phyloP scores from a whole-genome alignment of 2,797 vertebrate species.

The Uromys caudimaculatus region DNA sequence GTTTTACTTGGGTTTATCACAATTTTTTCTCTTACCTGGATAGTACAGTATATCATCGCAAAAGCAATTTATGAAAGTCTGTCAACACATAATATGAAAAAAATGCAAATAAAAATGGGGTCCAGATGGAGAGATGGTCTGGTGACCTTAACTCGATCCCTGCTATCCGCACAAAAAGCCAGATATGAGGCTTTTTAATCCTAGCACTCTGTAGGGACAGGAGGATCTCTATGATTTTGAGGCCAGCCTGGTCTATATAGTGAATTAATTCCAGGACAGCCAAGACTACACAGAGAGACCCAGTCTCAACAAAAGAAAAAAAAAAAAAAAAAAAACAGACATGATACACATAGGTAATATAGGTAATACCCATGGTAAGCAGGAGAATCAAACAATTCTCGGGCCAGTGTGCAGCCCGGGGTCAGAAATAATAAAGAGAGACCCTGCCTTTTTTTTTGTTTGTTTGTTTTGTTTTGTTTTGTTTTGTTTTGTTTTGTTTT shows the following conservation, averaged over 20 bases:
- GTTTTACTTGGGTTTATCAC: conserved; percentile 50
- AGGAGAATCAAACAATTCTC: not conserved
- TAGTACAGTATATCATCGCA: not conserved
- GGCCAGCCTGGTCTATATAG: not conserved
- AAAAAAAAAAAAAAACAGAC: not conserved
- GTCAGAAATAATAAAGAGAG: not conserved
- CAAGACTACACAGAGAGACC: not conserved
- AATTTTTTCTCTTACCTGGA: not conserved
- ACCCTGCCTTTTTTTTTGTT: not conserved
- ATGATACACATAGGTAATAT: not conserved
- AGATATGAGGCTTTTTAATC: not conserved
- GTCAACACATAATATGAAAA: not conserved
- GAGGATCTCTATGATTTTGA: not conserved
- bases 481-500: no score
- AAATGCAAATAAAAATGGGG: not conserved
- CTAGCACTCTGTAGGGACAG: not conserved
- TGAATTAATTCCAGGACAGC: not conserved
- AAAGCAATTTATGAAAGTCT: conserved; percentile 43
- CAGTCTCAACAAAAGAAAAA: not conserved
- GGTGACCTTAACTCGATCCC: not conserved
- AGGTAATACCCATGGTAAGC: not conserved
- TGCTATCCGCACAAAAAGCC: not conserved
- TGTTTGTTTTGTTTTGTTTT: no score
- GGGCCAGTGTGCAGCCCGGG: not conserved
- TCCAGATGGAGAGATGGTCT: not conserved